Percentiles rank a stretch among this genome's conserved stretches.
These are phyloP conservation scores for Stichodactyla mertensii DNA, from an alignment of 64 coral and sea anemone species.

Conservation along the genomic window DNA sequence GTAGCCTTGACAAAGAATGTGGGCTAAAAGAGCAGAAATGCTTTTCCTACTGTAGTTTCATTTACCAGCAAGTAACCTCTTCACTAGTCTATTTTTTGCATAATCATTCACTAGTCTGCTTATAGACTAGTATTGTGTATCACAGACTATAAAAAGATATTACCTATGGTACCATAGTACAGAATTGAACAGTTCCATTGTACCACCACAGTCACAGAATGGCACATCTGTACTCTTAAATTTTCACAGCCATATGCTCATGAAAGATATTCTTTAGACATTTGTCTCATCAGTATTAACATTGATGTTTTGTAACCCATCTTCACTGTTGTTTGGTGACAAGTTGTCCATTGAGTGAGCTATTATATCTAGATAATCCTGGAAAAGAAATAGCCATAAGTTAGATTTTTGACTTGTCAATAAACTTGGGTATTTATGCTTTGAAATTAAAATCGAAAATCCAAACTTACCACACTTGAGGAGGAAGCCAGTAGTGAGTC, in stretches of 20 bases:
- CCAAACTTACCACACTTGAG: conserved; percentile 10
- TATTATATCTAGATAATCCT: conserved; percentile 22
- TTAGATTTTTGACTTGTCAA: background rate
- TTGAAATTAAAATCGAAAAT: background rate
- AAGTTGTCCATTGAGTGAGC: background rate
- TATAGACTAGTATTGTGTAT: background rate
- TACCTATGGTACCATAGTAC: background rate
- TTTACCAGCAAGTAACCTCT: too few species aligned
- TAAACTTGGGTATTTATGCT: too few species aligned
- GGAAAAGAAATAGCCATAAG: background rate
- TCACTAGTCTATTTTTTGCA: too few species aligned
- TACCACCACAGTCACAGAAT: too few species aligned
- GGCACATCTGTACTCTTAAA: too few species aligned
- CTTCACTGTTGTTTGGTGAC: background rate
- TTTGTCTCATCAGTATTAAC: conserved; percentile 1
- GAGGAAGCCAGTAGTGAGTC: conserved; percentile 23
- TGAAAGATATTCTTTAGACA: background rate
- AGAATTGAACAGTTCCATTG: too few species aligned
- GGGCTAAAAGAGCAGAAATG: too few species aligned
- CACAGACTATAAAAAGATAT: background rate
- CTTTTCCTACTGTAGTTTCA: too few species aligned
- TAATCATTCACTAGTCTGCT: too few species aligned
- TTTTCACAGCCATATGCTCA: too few species aligned
- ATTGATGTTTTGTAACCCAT: background rate
- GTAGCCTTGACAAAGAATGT: too few species aligned